These are phyloP conservation scores for Epizoanthus ramosus DNA, from an alignment of 92 coral and sea anemone species.

Conservation along the genomic window DNA sequence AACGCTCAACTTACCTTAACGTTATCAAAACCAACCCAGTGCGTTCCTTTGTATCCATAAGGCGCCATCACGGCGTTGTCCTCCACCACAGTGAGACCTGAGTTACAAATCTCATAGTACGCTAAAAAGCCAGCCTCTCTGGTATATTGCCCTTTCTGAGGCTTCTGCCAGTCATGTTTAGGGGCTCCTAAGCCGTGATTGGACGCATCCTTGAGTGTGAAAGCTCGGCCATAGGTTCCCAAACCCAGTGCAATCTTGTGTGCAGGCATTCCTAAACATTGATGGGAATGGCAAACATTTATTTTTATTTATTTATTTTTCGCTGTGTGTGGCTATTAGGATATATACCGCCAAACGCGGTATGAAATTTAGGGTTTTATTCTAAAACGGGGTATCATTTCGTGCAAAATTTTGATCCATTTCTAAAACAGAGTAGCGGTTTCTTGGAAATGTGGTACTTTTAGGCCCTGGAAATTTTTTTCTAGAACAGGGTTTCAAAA, in stretches of 20 bases:
- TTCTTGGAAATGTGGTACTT: too few relatives aligned
- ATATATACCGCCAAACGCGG: too few relatives aligned
- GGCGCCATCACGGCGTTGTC: constrained; percentile 75
- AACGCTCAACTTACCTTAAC: too few relatives aligned
- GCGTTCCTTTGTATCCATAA: constrained; percentile 62
- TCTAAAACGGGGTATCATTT: too few relatives aligned
- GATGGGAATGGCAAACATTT: too few relatives aligned
- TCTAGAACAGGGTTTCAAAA: too few relatives aligned
- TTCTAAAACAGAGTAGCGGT: too few relatives aligned
- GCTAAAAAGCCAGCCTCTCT: constrained; percentile 81
- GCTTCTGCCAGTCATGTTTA: constrained; percentile 57
- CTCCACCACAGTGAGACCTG: constrained; percentile 43
- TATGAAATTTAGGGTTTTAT: too few relatives aligned
- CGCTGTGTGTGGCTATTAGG: too few relatives aligned
- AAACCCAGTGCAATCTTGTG: constrained; percentile 86
- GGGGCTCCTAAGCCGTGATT: constrained; percentile 73
- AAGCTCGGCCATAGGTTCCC: constrained; percentile 84
- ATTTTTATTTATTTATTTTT: too few relatives aligned
- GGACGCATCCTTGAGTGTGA: constrained; percentile 49
- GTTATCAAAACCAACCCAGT: constrained; percentile 86
- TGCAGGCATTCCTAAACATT: constrained; percentile 70
- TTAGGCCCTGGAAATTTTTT: too few relatives aligned
- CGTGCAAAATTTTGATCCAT: too few relatives aligned
- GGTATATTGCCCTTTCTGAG: constrained; percentile 69
- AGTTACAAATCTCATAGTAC: constrained; percentile 80